Conservation (phyloP, 2,113 vertebrate species). For the Trochalopteron elliotii region DNA sequence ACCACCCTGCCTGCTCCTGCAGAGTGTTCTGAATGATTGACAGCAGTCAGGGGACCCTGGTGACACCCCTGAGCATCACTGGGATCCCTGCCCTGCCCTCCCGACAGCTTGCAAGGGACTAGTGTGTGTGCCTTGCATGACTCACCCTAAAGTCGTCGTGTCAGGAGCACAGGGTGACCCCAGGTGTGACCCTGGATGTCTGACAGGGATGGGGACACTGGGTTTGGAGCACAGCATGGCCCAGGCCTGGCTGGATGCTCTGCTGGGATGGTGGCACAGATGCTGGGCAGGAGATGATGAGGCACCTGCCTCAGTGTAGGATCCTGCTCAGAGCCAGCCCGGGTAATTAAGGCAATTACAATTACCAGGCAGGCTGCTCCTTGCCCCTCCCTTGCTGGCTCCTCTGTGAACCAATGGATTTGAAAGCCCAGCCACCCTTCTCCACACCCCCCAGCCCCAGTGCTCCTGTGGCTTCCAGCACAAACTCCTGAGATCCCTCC, state of each 20-base stretch:
- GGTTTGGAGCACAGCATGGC: not conserved
- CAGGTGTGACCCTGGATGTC: not conserved
- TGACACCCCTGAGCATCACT: not conserved
- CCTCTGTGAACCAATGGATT: not conserved
- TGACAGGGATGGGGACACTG: not conserved
- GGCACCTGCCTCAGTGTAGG: slow-evolving; percentile 8
- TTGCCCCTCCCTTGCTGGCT: not conserved
- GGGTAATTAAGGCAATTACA: slow-evolving; percentile 4
- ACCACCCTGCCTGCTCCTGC: slow-evolving; percentile 23
- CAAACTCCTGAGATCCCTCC: not conserved
- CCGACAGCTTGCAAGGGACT: not conserved
- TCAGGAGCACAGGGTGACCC: not conserved
- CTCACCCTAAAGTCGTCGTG: not conserved
- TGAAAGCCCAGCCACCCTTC: not conserved
- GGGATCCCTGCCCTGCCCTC: not conserved
- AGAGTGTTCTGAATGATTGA: not conserved
- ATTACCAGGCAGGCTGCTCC: not conserved
- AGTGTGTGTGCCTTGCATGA: rapidly evolving
- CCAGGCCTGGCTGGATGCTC: not conserved
- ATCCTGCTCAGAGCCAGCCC: not conserved
- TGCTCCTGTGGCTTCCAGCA: not conserved
- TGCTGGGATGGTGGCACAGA: rapidly evolving
- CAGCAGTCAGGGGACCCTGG: not conserved
- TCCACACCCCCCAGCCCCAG: not conserved
- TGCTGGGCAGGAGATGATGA: not conserved